phyloP scores from a whole-genome alignment of 1,140 invertebrate species.

The Drosophila gunungcola region DNA sequence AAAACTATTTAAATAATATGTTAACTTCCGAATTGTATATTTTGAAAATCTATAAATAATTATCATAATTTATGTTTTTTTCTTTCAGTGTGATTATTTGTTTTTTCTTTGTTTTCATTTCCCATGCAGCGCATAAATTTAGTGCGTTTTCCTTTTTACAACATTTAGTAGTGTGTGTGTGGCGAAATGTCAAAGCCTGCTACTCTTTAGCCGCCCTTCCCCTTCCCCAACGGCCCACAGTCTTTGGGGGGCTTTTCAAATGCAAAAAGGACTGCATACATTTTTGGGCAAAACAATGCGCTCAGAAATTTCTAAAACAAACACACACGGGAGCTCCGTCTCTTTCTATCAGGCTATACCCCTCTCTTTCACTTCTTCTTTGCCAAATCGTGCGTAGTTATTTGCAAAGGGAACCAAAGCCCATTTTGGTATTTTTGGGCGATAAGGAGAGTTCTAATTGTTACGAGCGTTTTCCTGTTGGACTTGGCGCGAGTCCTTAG shows the following conservation, averaged over 20 bases:
- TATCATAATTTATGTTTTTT: neutral
- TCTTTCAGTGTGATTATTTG: too few relatives aligned
- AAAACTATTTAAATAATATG: too few relatives aligned
- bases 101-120: conserved; percentile 46
- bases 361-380: conserved; percentile 1
- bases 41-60: too few relatives aligned
- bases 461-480: conserved; percentile 70
- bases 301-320: conserved; percentile 71
- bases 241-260: conserved; percentile 12
- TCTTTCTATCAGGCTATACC: neutral
- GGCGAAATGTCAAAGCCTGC: conserved; percentile 59
- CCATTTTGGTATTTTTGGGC: conserved; percentile 20
- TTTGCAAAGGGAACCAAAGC: conserved; percentile 6
- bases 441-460: conserved; percentile 49
- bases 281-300: conserved; percentile 66
- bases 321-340: conserved; percentile 38
- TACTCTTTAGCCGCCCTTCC: neutral
- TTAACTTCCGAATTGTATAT: too few relatives aligned
- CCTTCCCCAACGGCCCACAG: neutral
- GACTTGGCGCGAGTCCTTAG: conserved; percentile 51
- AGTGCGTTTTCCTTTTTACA: conserved; percentile 49
- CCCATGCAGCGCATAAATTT: conserved; percentile 63
- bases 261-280: conserved; percentile 44
- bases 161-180: conserved; percentile 28
- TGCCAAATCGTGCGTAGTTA: conserved; percentile 62